Base-by-base conservation (phyloP, 1,140 invertebrate genomes). In the Dolichoris vasculosae region DNA sequence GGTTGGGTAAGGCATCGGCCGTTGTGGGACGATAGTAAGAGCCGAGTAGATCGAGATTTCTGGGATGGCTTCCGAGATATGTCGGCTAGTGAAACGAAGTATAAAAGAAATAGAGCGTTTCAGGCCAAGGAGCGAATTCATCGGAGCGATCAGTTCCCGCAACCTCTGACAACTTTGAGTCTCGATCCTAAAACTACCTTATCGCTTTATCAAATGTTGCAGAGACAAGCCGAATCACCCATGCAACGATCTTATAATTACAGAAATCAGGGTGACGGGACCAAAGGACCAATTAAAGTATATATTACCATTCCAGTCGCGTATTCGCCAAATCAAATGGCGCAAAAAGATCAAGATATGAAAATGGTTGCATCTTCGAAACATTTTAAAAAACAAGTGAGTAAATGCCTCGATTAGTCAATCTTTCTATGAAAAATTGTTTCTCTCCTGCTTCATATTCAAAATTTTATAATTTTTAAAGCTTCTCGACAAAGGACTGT, bases 231-330 rank as follows among this genome's bases (percentile, higher is more conserved):
- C 91, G 0, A 91, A 91, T 87, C 89, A 7, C 76, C 76, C 0
- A 2, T 2, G 13, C 75, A 32, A 20, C 46, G 4, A 38, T 38
- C 32, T 35, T 23, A 23, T 20, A 46, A 11, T 48, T 77, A 30
- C 9, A 69, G 76, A 69, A 43, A 7, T 43, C 40, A n/a, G 38
- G 2, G 17, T 40, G 67, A 71, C 38, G 20, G 9, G 35, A 93
- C 93, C 79, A 89, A 94, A 17, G 88, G 90, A 32, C 93, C 93
- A 0, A 78, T 87, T 46, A 81, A 77, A 2, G 94, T 95, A 23
- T 92, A 88, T 15, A 89, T 92, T 0, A 88, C 89, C 40, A 92
- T 92, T 71, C 93, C 91, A 48, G 91, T 94, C 9, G 90, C 93
- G 30, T 91, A 93, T 48, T 91, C 51, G 23, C 59, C 30, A 0